These are phyloP conservation scores for Ammospiza caudacuta DNA, from an alignment of 2,113 vertebrate species.

Conservation along the genomic window DNA sequence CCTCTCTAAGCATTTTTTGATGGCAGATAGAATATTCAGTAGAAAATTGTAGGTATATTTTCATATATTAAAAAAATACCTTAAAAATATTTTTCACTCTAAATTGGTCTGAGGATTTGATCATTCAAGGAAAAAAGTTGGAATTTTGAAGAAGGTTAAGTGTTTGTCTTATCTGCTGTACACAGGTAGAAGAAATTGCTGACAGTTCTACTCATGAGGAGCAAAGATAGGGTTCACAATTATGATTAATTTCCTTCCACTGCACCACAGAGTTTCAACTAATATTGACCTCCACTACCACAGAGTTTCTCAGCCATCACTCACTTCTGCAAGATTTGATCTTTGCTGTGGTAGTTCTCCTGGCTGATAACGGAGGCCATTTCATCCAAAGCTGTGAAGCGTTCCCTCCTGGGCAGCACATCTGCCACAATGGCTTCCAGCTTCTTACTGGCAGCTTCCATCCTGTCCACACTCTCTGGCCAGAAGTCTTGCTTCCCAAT, in stretches of 20 bases:
- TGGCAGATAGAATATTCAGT: background rate
- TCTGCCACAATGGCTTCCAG: slow-evolving; percentile 85
- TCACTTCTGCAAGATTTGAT: slow-evolving; percentile 77
- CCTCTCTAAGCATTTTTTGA: background rate
- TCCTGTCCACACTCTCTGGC: slow-evolving; percentile 63
- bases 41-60: background rate
- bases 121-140: background rate
- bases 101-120: background rate
- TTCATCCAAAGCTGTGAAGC: slow-evolving; percentile 80
- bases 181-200: background rate
- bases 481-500: slow-evolving; percentile 76
- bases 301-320: background rate
- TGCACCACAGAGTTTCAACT: background rate
- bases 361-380: slow-evolving; percentile 78
- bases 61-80: background rate
- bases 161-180: background rate
- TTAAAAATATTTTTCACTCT: background rate
- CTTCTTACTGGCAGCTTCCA: slow-evolving; percentile 78
- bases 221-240: background rate
- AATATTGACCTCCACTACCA: background rate
- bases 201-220: background rate
- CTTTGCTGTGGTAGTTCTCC: slow-evolving; percentile 84
- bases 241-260: background rate
- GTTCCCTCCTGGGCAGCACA: slow-evolving; percentile 81
- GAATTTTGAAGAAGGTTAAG: background rate